Conservation (phyloP, 1,140 invertebrate genomes). For the Drosophila takahashii region DNA sequence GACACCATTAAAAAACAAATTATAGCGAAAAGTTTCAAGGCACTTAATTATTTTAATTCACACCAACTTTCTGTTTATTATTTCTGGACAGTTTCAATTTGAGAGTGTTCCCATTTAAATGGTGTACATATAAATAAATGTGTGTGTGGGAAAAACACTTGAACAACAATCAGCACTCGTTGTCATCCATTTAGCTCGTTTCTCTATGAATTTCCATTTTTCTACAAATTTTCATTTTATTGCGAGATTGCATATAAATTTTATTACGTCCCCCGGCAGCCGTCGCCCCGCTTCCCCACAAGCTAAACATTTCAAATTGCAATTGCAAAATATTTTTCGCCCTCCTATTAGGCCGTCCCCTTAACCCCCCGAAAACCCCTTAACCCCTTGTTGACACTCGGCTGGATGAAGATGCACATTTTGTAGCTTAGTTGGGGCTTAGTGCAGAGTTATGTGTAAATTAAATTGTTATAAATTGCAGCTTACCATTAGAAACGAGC, state of each 20-base stretch:
- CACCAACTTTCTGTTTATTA: slow-evolving; percentile 4
- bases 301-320: slow-evolving; percentile 40
- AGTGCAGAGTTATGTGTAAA: slow-evolving; percentile 65
- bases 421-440: slow-evolving; percentile 46
- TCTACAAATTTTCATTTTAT: slow-evolving; percentile 35
- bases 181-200: slow-evolving; percentile 17
- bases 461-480: slow-evolving; percentile 77
- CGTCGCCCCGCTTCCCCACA: not conserved
- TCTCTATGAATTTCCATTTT: slow-evolving; percentile 22
- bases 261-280: slow-evolving; percentile 6
- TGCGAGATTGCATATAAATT: slow-evolving; percentile 35
- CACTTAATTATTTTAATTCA: slow-evolving; percentile 11
- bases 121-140: not conserved
- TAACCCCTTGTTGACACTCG: slow-evolving; percentile 33
- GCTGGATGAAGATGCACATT: slow-evolving; percentile 30
- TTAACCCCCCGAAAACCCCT: not conserved
- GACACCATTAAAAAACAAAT: not conserved
- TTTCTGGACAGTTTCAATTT: slow-evolving; percentile 17
- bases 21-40: not conserved
- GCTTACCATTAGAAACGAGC: slow-evolving; percentile 37
- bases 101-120: slow-evolving; percentile 4
- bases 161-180: slow-evolving; percentile 12
- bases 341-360: slow-evolving; percentile 8
- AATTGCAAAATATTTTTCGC: slow-evolving; percentile 42
- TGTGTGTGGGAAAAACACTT: slow-evolving; percentile 2